phyloP scores from a whole-genome alignment of 1,140 invertebrate genomes.

The Bombus consobrinus region DNA sequence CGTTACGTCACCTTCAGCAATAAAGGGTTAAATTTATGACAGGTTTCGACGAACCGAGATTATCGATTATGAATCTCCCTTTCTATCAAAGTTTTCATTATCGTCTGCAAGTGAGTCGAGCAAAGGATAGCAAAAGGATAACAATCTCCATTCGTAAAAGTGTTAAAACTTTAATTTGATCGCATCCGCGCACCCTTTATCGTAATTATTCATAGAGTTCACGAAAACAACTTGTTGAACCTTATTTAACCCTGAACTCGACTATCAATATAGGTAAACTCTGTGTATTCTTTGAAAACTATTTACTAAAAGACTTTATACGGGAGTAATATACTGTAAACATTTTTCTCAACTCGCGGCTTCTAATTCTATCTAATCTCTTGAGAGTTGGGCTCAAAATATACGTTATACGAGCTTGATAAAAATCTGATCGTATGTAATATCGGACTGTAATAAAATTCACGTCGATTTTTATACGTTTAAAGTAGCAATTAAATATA shows the following conservation, averaged over 20 bases:
- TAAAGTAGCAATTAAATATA: not conserved
- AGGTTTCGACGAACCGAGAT: not conserved
- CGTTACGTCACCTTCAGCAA: conserved; percentile 66
- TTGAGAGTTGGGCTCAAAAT: not conserved
- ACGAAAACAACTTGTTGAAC: conserved; percentile 26
- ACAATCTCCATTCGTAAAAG: not conserved
- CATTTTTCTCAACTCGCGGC: not conserved
- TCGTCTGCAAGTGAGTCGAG: not conserved
- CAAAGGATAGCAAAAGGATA: not conserved
- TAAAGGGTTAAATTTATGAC: conserved; percentile 33
- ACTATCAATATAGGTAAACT: not conserved
- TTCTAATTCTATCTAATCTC: not conserved
- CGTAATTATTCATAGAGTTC: conserved; percentile 3
- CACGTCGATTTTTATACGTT: not conserved
- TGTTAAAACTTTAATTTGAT: not conserved
- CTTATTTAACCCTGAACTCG: not conserved
- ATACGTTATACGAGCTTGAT: not conserved
- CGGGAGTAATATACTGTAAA: not conserved
- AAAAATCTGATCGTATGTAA: not conserved
- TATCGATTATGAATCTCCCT: not conserved
- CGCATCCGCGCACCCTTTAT: not conserved
- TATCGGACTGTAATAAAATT: not conserved
- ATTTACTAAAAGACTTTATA: not conserved
- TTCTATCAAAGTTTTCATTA: not conserved
- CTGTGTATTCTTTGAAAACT: not conserved